Percentiles rank a stretch among this genome's conserved stretches.
Evolutionary conservation across 2,888 invertebrate species (phyloP).

Genomic region (Apodemia hepburni): DNA sequence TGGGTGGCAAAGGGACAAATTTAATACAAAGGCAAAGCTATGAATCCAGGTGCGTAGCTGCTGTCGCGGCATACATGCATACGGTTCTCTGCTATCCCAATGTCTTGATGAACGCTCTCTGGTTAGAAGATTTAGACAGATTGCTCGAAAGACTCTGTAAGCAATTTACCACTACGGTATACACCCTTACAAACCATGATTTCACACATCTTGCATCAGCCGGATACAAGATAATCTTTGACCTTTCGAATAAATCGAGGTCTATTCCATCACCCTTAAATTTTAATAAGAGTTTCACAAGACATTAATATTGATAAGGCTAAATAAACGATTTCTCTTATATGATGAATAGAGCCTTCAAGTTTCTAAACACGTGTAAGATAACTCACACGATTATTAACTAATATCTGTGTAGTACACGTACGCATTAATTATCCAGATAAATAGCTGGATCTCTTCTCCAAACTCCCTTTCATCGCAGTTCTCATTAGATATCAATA

Average conservation of each 20-base stretch:
- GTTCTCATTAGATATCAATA: too few species aligned
- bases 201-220: too few species aligned
- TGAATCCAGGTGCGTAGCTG: slow-evolving; percentile 37
- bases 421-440: too few species aligned
- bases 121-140: slow-evolving; percentile 15
- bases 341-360: too few species aligned
- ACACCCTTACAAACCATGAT: slow-evolving; percentile 22
- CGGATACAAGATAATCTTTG: too few species aligned
- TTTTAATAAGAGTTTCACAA: background rate
- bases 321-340: background rate
- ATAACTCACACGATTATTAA: too few species aligned
- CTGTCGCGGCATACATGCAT: slow-evolving; percentile 29
- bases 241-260: too few species aligned
- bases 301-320: background rate
- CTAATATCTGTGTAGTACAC: too few species aligned
- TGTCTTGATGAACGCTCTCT: slow-evolving; percentile 16
- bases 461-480: too few species aligned
- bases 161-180: too few species aligned
- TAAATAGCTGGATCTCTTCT: too few species aligned
- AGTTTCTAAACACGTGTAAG: too few species aligned
- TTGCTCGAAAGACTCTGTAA: slow-evolving; percentile 11
- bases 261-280: background rate
- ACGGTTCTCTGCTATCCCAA: slow-evolving; percentile 16
- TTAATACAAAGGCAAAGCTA: slow-evolving; percentile 33
- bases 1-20: slow-evolving; percentile 42